Conservation (phyloP, 2,888 invertebrate species). For the Pyrrhia umbra region DNA sequence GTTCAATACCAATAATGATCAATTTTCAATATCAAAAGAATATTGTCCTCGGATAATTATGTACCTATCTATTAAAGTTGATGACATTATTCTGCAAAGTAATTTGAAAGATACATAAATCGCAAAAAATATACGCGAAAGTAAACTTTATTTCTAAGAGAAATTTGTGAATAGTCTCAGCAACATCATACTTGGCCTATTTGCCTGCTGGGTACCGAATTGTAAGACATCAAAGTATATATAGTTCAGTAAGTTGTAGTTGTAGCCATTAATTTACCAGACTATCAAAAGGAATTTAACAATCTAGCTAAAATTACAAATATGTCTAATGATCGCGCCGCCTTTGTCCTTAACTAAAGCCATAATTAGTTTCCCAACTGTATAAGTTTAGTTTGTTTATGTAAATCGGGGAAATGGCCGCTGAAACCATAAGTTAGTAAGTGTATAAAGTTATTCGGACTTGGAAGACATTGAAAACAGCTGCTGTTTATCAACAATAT, state of each 20-base stretch:
- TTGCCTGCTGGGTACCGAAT: no score
- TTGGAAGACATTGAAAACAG: slow-evolving; percentile 31
- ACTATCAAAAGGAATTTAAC: not conserved
- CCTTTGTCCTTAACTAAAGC: slow-evolving; percentile 18
- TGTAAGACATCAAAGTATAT: not conserved
- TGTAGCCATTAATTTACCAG: not conserved
- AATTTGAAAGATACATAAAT: no score
- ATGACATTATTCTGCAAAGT: slow-evolving; percentile 3
- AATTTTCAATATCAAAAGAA: not conserved
- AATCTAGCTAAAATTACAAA: not conserved
- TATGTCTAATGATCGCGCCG: not conserved
- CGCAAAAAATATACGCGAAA: no score
- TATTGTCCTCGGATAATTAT: not conserved
- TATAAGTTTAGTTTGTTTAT: slow-evolving; percentile 45
- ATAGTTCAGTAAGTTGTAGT: no score
- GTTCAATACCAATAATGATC: slow-evolving; percentile 12
- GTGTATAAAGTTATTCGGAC: slow-evolving; percentile 29
- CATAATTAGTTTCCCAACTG: slow-evolving; percentile 48
- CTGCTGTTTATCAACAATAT: slow-evolving; percentile 35
- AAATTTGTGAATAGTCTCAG: no score
- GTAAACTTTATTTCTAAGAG: no score
- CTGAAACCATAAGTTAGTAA: slow-evolving; percentile 37
- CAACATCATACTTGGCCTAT: no score
- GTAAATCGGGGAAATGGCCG: slow-evolving; percentile 28
- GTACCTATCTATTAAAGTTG: not conserved